Conservation (phyloP, 2,888 invertebrate species). For the Tubulanus polymorphus region DNA sequence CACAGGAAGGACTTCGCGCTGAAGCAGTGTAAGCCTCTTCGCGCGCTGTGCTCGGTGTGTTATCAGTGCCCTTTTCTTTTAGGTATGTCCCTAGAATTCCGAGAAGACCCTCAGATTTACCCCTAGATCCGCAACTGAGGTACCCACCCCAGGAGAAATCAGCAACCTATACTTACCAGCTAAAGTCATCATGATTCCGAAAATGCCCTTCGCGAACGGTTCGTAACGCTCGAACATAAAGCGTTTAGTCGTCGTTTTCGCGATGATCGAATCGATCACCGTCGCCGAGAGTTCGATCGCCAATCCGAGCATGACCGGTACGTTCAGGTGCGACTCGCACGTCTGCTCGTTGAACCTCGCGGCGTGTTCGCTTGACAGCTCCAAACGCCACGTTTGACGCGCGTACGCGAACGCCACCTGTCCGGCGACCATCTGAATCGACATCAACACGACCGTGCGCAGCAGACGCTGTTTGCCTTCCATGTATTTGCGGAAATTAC, state of each 20-base stretch:
- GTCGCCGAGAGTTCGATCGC: not conserved
- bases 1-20: no score
- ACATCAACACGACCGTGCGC: not conserved
- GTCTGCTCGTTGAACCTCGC: not conserved
- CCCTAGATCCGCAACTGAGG: no score
- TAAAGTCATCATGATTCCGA: not conserved
- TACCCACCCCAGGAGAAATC: no score
- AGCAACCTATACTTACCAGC: conserved; percentile 1
- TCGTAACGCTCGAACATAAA: not conserved
- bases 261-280: not conserved
- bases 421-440: not conserved
- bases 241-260: not conserved
- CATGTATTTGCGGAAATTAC: not conserved
- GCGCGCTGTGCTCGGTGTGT: no score
- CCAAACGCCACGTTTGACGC: not conserved
- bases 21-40: no score
- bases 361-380: not conserved
- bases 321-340: not conserved
- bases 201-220: not conserved
- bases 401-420: not conserved
- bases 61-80: no score
- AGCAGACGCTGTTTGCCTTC: not conserved
- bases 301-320: not conserved
- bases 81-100: no score
- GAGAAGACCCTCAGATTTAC: no score